A percentile compares a stretch with the other conserved stretches of the same genome.
Evolutionary conservation across 2,113 vertebrate genomes (phyloP).

Genomic region (Solea senegalensis): DNA sequence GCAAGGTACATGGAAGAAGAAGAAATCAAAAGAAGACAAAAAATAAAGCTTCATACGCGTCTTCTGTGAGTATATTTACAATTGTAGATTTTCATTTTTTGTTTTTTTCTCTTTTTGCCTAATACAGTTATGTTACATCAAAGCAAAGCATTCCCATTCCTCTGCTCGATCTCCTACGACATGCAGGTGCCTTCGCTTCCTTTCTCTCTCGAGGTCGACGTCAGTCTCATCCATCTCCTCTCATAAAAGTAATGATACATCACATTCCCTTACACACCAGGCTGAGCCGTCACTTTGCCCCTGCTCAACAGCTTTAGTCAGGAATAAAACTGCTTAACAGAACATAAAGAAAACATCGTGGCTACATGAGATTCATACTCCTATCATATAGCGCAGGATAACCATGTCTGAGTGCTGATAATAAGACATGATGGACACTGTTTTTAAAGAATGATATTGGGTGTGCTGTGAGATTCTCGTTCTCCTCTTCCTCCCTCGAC

Average conservation of each 20-base stretch:
- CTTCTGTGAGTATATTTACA: conserved; percentile 79
- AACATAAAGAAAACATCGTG: conserved; percentile 61
- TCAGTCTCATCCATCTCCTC: conserved; percentile 36
- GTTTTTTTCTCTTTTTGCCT: conserved; percentile 42
- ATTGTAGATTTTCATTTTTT: conserved; percentile 61
- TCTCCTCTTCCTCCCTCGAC: conserved; percentile 18
- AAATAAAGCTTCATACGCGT: conserved; percentile 72
- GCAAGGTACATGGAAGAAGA: conserved; percentile 73
- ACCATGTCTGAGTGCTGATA: conserved; percentile 64
- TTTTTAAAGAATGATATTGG: conserved; percentile 43
- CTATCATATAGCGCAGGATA: conserved; percentile 65
- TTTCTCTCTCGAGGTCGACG: conserved; percentile 38
- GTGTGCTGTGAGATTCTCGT: conserved; percentile 57
- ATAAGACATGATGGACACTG: conserved; percentile 64
- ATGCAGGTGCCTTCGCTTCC: conserved; percentile 74
- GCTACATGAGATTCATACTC: conserved; percentile 70
- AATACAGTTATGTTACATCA: conserved; percentile 81
- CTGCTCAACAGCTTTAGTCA: conserved; percentile 56
- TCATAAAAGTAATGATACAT: conserved; percentile 46
- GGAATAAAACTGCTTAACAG: conserved; percentile 58
- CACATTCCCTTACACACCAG: conserved; percentile 67
- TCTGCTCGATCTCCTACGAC: conserved; percentile 75
- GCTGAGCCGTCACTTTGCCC: conserved; percentile 50
- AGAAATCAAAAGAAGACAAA: conserved; percentile 42
- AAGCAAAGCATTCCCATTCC: conserved; percentile 81